Evolutionary conservation across 1,140 invertebrate genomes (phyloP).

Genomic region (Leptopilina boulardi): DNA sequence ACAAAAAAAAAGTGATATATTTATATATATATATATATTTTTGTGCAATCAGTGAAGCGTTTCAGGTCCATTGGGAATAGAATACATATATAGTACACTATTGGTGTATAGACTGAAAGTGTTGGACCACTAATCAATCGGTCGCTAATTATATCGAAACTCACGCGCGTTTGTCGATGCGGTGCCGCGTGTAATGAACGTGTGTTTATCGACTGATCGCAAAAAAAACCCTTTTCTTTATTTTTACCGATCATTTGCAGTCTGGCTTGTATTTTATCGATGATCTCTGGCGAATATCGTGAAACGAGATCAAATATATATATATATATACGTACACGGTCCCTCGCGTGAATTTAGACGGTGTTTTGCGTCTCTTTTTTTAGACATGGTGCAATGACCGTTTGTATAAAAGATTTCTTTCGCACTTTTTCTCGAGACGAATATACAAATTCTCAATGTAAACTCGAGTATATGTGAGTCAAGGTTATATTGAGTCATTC

Average conservation of each 20-base stretch:
- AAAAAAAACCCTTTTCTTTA: neutral
- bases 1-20: too few species aligned
- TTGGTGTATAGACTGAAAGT: neutral
- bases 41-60: conserved; percentile 10
- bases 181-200: conserved; percentile 20
- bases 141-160: conserved; percentile 31
- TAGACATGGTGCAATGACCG: conserved; percentile 20
- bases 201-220: neutral
- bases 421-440: neutral
- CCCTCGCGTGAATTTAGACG: neutral
- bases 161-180: neutral
- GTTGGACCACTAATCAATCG: conserved; percentile 27
- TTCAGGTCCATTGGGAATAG: neutral
- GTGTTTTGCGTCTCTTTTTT: neutral
- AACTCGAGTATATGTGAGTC: conserved; percentile 1
- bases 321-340: neutral
- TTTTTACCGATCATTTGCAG: neutral
- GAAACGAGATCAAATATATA: conserved; percentile 4
- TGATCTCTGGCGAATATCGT: neutral
- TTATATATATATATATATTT: neutral
- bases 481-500: neutral
- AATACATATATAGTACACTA: neutral
- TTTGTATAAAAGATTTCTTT: neutral
- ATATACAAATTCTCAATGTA: neutral
- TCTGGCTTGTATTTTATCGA: neutral